Evolutionary conservation across 2,888 invertebrate genomes (phyloP), one percentile per base, ranked within the genome.

Genomic region (Acanthopleura granulata): DNA sequence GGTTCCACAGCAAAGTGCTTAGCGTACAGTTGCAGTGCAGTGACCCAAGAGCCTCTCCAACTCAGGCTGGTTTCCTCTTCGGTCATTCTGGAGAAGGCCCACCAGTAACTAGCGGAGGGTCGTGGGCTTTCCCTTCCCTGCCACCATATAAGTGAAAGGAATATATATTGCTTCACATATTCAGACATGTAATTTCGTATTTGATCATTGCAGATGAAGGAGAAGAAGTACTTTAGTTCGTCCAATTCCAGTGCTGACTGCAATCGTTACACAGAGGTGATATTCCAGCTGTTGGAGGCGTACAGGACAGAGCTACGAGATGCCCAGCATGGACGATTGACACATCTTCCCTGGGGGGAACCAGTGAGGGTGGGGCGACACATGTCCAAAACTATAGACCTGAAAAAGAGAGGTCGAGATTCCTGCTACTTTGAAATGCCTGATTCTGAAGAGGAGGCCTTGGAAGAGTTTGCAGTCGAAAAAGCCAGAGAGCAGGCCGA

Each of bases 281-380:
- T 86, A 9, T 40, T 80, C 12, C 80, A 82, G 61, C 69, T 81
- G 72, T 80, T 84, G 74, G 81, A 84, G 14, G 78, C 79, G 11
- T 85, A 84, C 74, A 73, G 80, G 11, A 75, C 61, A 4, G 78
- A 78, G 30, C 69, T 85, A 27, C 62, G 78, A 9, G 75, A 73
- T n/a, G 77, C 79, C 6, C 83, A 84, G 78, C 49, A 70, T 14
- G 69, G 75, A 29, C 74, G 74, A 22, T 27, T 69, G 11, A 74
- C 66, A 9, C 73, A 72, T 16, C 6, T 81, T 15, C 61, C 57
- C 6, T 84, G 83, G 84, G 81, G 80, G 11, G 80, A 80, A 69
- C 81, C 86, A 0, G 81, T 86, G 0, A 80, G 79, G 62, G 73
- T 79, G 22, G 86, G 86, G 0, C 77, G 77, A 70, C 85, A 85